Percentiles rank a stretch among this genome's conserved stretches.
phyloP scores from a whole-genome alignment of 2,888 invertebrate genomes.

The Lydus trimaculatus region DNA sequence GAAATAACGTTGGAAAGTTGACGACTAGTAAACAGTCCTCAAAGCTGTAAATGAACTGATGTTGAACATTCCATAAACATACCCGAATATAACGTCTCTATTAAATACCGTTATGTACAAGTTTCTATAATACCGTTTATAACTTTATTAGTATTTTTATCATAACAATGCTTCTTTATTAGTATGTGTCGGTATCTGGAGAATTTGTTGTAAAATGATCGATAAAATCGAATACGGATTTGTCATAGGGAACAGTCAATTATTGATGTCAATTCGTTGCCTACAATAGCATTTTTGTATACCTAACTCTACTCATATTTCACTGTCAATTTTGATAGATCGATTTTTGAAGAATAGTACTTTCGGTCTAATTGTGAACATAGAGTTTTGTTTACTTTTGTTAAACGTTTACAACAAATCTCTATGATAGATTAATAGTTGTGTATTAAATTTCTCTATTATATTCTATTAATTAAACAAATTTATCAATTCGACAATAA shows the following conservation, averaged over 20 bases:
- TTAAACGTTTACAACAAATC: not conserved
- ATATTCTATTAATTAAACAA: not conserved
- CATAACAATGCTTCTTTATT: too few species aligned
- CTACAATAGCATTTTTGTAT: not conserved
- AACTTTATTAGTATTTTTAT: too few species aligned
- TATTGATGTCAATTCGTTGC: not conserved
- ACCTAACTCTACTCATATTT: not conserved
- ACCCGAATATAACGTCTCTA: too few species aligned
- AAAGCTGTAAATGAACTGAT: too few species aligned
- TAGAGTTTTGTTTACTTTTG: not conserved
- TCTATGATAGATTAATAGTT: not conserved
- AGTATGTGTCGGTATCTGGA: too few species aligned
- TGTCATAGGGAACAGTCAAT: not conserved
- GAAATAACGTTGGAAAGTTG: too few species aligned
- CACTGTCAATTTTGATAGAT: conserved; percentile 1
- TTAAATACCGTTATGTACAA: too few species aligned
- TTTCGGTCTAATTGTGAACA: not conserved
- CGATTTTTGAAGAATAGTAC: not conserved
- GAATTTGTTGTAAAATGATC: too few species aligned
- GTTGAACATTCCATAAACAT: too few species aligned
- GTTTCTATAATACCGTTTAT: too few species aligned
- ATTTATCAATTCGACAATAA: not conserved
- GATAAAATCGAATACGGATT: not conserved
- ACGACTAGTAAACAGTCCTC: too few species aligned
- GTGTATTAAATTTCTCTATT: not conserved